Base-by-base conservation (phyloP, 2,797 vertebrate genomes). In the Molossus molossus region DNA sequence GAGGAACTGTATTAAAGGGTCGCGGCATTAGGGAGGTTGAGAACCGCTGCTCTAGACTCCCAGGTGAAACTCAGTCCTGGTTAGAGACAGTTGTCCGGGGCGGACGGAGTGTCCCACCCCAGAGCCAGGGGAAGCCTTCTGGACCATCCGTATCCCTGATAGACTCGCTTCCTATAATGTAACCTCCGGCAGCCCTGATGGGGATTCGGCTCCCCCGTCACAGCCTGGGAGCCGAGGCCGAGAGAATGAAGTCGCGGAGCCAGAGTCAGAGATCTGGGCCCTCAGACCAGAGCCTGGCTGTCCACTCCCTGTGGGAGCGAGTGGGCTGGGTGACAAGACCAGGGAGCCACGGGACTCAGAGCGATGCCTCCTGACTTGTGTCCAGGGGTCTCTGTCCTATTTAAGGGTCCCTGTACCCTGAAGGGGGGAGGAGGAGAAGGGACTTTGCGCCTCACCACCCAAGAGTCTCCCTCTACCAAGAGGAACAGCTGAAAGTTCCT, bases 151-250 rank as follows among this genome's bases (percentile, higher is more conserved):
- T 33, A 3, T 23, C 67, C 81, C 69, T 21, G 48, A 9, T 5
- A 27, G 14, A 11, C 23, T 48, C 60, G 33, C 67, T 45, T 37
- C 62, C 0, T 6, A 15, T 2, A 2, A 48, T n/a, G 3, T 13
- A 23, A 20, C 10, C 58, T 72, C 18, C 27, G 3, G 1, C 48
- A 48, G 1, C 62, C 23, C 29, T 0, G 2, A 5, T 1, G 3
- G 40, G 3, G 21, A 4, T 1, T n/a, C 8, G 55, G 75, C 48
- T 25, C 37, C 76, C 60, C 69, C 60, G 17, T 64, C 72, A 55
- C 58, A 65, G 64, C 13, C 5, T 10, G 27, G 65, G 23, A 67
- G 12, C 72, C 6, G 65, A 60, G 18, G 57, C 9, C 29, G 25
- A 33, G 37, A 70, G 8, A 17, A 20, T 21, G 70, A 27, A 5